These are phyloP conservation scores for Leptopilina boulardi DNA, from an alignment of 1,140 invertebrate genomes.

Conservation along the genomic window DNA sequence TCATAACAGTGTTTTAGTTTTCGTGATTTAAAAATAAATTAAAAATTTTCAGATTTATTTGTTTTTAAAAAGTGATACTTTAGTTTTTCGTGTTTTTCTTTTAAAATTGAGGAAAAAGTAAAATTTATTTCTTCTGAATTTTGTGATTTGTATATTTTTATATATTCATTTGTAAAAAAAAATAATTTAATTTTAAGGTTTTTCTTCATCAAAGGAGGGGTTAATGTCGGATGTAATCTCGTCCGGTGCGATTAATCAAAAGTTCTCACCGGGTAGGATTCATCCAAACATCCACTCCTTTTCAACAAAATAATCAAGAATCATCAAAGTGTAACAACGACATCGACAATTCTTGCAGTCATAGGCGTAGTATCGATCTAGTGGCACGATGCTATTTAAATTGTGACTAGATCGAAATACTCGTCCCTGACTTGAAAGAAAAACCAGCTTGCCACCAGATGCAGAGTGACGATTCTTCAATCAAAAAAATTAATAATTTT, in stretches of 20 bases:
- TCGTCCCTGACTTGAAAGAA: constrained; percentile 59
- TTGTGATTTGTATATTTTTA: too few relatives aligned
- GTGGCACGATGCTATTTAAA: constrained; percentile 60
- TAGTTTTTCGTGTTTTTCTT: background rate
- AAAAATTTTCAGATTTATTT: background rate
- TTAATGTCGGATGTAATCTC: constrained; percentile 63
- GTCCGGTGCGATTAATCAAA: constrained; percentile 55
- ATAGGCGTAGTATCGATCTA: constrained; percentile 67
- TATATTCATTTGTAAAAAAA: too few relatives aligned
- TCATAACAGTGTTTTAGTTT: too few relatives aligned
- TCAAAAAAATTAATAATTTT: background rate
- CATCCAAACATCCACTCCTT: constrained; percentile 58
- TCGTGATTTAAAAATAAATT: background rate
- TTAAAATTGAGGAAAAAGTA: too few relatives aligned
- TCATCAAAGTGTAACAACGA: constrained; percentile 16
- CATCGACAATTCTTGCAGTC: constrained; percentile 46
- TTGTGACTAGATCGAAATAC: constrained; percentile 78
- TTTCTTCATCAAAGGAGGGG: constrained; percentile 19
- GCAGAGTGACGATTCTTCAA: background rate
- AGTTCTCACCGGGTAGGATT: constrained; percentile 71
- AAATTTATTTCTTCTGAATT: too few relatives aligned
- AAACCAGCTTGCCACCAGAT: background rate
- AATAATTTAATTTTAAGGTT: too few relatives aligned
- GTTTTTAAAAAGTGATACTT: background rate
- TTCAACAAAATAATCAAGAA: background rate